A percentile compares a stretch with the other conserved stretches of the same genome.
Conservation (phyloP, 2,797 vertebrate species). For the Acrossocheilus wenchowensis region DNA sequence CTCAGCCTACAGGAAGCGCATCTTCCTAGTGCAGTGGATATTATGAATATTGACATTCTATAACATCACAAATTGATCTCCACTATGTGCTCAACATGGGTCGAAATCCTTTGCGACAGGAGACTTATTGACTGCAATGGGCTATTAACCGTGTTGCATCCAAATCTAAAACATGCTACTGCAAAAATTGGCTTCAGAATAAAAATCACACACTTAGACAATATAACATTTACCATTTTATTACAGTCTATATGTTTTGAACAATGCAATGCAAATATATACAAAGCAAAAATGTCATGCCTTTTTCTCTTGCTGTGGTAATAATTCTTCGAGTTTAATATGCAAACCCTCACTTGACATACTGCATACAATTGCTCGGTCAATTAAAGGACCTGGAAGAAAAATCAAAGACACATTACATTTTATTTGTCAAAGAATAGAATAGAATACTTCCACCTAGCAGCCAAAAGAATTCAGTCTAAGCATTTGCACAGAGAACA, state of each 20-base stretch:
- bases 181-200: not conserved
- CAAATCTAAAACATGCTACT: not conserved
- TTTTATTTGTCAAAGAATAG: not conserved
- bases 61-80: not conserved
- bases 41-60: not conserved
- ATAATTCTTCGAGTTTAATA: conserved; percentile 76
- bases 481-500: not conserved
- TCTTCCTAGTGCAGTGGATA: not conserved
- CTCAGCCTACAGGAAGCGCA: not conserved
- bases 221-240: conserved; percentile 41
- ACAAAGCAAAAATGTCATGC: conserved; percentile 46
- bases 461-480: not conserved
- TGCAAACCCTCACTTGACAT: conserved; percentile 87
- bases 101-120: not conserved
- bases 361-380: conserved; percentile 79
- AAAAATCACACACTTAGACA: conserved; percentile 12
- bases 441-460: not conserved
- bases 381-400: conserved; percentile 67
- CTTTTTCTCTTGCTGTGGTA: conserved; percentile 70
- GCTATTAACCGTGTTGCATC: not conserved
- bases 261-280: conserved; percentile 47
- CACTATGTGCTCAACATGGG: too few relatives aligned
- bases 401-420: not conserved
- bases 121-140: not conserved
- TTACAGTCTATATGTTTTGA: conserved; percentile 34